Conservation (phyloP, 2,888 invertebrate genomes). For the Gisinianus flammeolus region DNA sequence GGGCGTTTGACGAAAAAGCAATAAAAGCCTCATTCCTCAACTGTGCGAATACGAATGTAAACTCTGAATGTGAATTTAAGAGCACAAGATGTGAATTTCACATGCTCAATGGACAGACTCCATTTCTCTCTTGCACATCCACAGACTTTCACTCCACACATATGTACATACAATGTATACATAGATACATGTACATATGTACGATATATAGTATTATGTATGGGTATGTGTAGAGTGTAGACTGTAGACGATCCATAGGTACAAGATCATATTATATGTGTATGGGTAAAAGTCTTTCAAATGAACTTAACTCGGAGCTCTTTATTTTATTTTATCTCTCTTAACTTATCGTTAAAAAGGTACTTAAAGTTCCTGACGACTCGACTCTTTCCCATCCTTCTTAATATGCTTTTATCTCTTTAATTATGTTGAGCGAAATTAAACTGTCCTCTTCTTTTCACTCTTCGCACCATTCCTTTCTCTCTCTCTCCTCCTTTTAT, state of each 20-base stretch:
- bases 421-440: slow-evolving; percentile 43
- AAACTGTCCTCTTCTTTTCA: slow-evolving; percentile 41
- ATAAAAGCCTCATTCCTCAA: slow-evolving; percentile 27
- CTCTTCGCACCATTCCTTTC: slow-evolving; percentile 29
- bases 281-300: neutral
- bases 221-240: too few relatives aligned
- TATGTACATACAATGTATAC: neutral
- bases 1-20: slow-evolving; percentile 31
- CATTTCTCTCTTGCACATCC: neutral
- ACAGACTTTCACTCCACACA: neutral
- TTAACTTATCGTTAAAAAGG: slow-evolving; percentile 39
- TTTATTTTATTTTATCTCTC: slow-evolving; percentile 34
- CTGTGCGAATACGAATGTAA: neutral
- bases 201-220: too few relatives aligned
- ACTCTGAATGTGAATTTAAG: neutral
- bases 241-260: too few relatives aligned
- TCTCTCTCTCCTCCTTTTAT: neutral
- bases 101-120: neutral
- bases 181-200: neutral
- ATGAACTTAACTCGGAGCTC: slow-evolving; percentile 22
- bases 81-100: neutral
- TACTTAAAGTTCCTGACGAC: slow-evolving; percentile 30
- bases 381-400: slow-evolving; percentile 13
- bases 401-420: slow-evolving; percentile 43
- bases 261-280: neutral